Conservation (phyloP, 2,113 vertebrate genomes). For the Brevimyrus niger region DNA sequence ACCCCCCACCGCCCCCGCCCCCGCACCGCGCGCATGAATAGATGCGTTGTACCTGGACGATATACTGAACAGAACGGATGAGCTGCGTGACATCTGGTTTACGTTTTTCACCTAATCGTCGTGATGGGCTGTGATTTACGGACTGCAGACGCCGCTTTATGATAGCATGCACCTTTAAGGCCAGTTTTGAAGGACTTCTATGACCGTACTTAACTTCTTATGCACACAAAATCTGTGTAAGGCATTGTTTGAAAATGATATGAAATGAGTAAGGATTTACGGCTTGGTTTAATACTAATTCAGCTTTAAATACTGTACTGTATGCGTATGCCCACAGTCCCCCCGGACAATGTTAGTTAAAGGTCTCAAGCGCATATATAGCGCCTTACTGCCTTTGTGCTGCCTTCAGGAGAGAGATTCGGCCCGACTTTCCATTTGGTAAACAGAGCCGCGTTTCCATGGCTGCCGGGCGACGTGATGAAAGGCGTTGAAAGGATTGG, state of each 20-base stretch:
- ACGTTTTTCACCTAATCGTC: slow-evolving; percentile 30
- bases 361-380: neutral
- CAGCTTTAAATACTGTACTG: neutral
- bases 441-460: slow-evolving; percentile 16
- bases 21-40: neutral
- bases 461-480: neutral
- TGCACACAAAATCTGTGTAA: neutral
- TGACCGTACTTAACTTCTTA: neutral
- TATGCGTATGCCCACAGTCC: neutral
- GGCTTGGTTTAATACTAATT: neutral
- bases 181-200: neutral
- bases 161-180: slow-evolving; percentile 14
- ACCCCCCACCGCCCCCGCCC: neutral
- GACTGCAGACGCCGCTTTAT: slow-evolving; percentile 22
- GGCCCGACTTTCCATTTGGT: slow-evolving; percentile 16
- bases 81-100: slow-evolving; percentile 34
- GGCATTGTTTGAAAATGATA: neutral
- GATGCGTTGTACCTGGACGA: neutral
- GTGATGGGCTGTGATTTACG: slow-evolving; percentile 33
- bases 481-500: neutral
- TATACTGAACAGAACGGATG: slow-evolving; percentile 15
- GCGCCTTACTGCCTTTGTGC: neutral
- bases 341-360: neutral
- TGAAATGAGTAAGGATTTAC: neutral
- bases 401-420: neutral